phyloP scores from a whole-genome alignment of 2,113 vertebrate species.

The Recurvirostra avosetta region DNA sequence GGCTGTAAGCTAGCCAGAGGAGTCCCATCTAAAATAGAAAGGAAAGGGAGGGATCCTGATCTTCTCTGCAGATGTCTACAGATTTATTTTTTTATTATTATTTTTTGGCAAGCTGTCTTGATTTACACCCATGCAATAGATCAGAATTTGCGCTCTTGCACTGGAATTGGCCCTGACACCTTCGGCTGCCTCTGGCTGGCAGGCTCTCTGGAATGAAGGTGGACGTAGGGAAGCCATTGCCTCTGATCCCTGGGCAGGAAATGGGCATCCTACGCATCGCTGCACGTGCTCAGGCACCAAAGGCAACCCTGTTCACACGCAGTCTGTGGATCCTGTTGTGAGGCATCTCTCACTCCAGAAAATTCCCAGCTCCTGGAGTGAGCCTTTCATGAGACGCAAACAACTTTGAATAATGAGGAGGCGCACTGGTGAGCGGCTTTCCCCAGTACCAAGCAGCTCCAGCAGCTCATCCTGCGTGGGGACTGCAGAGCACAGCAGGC shows the following conservation, averaged over 20 bases:
- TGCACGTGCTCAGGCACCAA: neutral
- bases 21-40: neutral
- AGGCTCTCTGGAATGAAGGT: neutral
- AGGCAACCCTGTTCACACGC: fast-evolving
- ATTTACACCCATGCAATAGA: neutral
- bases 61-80: neutral
- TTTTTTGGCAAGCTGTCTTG: neutral
- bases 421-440: neutral
- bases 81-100: neutral
- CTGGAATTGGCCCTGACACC: neutral
- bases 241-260: neutral
- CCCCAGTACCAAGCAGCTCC: neutral
- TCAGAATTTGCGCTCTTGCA: neutral
- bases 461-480: neutral
- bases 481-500: neutral
- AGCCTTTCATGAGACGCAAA: neutral
- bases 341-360: neutral
- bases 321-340: neutral
- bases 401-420: neutral
- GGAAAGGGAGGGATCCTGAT: neutral
- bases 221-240: neutral
- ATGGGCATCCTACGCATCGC: fast-evolving
- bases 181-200: neutral
- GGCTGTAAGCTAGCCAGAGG: neutral
- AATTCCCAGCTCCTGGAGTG: neutral